These are phyloP conservation scores for Oreochromis grahami DNA, from an alignment of 2,797 vertebrate genomes.

Conservation along the genomic window DNA sequence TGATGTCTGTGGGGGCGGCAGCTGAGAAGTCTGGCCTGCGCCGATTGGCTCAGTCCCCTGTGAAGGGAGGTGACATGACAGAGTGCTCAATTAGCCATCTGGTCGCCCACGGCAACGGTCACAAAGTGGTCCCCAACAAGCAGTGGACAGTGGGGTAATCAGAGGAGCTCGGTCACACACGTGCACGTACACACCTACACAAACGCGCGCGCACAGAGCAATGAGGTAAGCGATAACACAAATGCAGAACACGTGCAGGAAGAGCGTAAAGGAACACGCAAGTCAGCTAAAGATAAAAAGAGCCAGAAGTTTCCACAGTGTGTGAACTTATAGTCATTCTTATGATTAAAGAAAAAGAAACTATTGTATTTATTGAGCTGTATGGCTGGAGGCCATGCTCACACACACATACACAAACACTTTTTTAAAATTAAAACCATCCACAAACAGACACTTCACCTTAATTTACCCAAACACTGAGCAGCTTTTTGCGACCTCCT, in stretches of 20 bases:
- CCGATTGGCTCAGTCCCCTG: constrained; percentile 67
- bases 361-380: background rate
- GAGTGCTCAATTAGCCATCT: constrained; percentile 74
- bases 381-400: background rate
- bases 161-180: background rate
- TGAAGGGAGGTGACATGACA: constrained; percentile 67
- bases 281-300: background rate
- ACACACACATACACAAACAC: background rate
- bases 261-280: background rate
- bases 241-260: background rate
- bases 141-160: constrained; percentile 54
- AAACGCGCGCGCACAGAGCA: background rate
- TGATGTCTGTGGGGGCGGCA: constrained; percentile 52
- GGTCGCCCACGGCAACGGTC: constrained; percentile 64
- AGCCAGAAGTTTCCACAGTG: background rate
- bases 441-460: background rate
- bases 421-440: constrained; percentile 6
- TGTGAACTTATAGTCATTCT: background rate
- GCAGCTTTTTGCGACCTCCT: constrained; percentile 6
- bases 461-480: background rate
- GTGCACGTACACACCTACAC: background rate
- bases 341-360: background rate
- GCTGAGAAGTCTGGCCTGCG: constrained; percentile 45
- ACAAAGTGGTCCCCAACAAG: constrained; percentile 50
- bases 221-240: constrained; percentile 1